phyloP scores from a whole-genome alignment of 2,888 invertebrate genomes.

The Amaurobius ferox region DNA sequence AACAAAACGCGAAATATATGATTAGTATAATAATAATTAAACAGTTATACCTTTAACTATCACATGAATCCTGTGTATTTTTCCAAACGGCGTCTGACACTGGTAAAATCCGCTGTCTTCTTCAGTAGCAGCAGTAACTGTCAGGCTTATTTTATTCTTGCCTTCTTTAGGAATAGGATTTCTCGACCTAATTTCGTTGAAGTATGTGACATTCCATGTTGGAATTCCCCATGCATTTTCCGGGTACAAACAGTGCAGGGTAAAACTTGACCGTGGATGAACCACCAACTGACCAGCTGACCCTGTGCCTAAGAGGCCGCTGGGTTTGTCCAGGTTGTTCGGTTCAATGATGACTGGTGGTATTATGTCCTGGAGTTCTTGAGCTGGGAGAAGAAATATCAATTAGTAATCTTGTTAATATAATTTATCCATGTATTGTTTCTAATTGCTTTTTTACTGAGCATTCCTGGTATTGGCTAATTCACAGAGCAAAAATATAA shows the following conservation, averaged over 20 bases:
- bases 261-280: constrained; percentile 33
- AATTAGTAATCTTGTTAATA: no score
- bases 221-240: background rate
- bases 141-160: background rate
- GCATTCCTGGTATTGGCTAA: no score
- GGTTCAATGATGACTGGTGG: constrained; percentile 44
- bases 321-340: constrained; percentile 17
- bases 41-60: constrained; percentile 41
- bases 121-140: background rate
- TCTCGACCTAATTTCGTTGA: no score
- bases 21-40: no score
- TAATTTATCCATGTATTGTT: no score
- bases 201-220: background rate
- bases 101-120: constrained; percentile 32
- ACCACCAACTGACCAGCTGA: constrained; percentile 23
- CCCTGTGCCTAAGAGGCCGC: constrained; percentile 24
- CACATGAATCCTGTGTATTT: background rate
- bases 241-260: constrained; percentile 39
- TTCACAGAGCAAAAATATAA: no score
- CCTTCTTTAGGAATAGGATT: background rate
- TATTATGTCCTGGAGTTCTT: background rate
- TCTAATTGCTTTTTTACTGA: no score
- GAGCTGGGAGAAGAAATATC: background rate
- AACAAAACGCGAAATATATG: no score
- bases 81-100: constrained; percentile 14